Percentiles rank a stretch among this genome's conserved stretches.
phyloP scores from a whole-genome alignment of 2,113 vertebrate genomes.

The Struthidea cinerea region DNA sequence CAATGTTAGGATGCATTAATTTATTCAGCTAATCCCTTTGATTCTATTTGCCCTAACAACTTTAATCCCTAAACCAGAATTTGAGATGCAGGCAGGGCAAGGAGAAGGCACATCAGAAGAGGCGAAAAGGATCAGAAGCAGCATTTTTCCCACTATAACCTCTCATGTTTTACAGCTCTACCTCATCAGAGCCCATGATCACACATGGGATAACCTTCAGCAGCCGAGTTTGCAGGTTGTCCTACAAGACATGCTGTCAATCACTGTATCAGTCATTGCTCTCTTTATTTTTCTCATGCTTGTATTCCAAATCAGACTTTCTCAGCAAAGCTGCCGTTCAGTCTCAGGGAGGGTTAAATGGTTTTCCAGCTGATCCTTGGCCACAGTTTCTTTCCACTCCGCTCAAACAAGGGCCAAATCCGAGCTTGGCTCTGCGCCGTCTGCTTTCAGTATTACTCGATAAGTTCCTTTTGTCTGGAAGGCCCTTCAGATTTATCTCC shows the following conservation, averaged over 20 bases:
- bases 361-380: conserved; percentile 44
- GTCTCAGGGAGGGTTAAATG: neutral
- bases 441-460: neutral
- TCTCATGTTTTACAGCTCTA: neutral
- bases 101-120: neutral
- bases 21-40: neutral
- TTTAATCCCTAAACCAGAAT: neutral
- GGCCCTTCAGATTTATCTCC: conserved; percentile 32
- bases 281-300: neutral
- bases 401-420: conserved; percentile 8
- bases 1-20: neutral
- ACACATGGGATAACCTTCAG: neutral
- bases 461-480: conserved; percentile 33
- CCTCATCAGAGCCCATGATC: neutral
- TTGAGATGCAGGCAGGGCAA: neutral
- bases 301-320: neutral
- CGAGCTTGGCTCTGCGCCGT: neutral
- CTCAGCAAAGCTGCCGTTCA: neutral
- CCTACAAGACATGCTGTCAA: neutral
- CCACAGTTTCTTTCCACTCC: neutral
- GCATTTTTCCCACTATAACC: neutral
- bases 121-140: neutral
- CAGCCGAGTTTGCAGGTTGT: neutral
- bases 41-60: neutral
- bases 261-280: neutral